These are phyloP conservation scores for Microcebus ravelobensis DNA, from an alignment of 2,113 vertebrate species.

Conservation along the genomic window DNA sequence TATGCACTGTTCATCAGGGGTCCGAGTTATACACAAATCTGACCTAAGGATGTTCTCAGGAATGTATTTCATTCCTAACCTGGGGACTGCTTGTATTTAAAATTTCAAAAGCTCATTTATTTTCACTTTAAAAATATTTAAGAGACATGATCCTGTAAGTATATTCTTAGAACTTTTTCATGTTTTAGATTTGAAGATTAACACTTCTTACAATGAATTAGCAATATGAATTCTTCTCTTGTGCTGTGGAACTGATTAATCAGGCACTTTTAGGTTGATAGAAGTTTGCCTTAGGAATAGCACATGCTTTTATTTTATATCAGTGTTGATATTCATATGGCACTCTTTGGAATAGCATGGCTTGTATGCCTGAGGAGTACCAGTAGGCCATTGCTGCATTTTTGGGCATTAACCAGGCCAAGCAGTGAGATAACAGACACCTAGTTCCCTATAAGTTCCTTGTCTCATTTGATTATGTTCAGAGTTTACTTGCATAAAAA, in stretches of 20 bases:
- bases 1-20: too few relatives aligned
- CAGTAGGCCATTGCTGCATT: not conserved
- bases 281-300: not conserved
- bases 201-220: not conserved
- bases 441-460: not conserved
- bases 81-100: not conserved
- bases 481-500: not conserved
- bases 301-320: not conserved
- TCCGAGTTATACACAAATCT: too few relatives aligned
- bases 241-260: conserved; percentile 7
- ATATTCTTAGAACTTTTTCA: not conserved
- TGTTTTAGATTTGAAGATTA: conserved; percentile 35
- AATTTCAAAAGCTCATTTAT: conserved; percentile 43
- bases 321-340: not conserved
- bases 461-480: not conserved
- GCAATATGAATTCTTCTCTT: not conserved
- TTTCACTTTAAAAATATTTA: not conserved
- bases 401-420: not conserved
- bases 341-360: not conserved
- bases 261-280: not conserved
- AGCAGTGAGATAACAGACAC: not conserved
- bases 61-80: too few relatives aligned
- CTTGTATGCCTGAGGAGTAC: not conserved
- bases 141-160: not conserved
- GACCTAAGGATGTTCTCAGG: too few relatives aligned